Evolutionary conservation across 2,797 vertebrate species (phyloP).

Genomic region (Platalea minor): DNA sequence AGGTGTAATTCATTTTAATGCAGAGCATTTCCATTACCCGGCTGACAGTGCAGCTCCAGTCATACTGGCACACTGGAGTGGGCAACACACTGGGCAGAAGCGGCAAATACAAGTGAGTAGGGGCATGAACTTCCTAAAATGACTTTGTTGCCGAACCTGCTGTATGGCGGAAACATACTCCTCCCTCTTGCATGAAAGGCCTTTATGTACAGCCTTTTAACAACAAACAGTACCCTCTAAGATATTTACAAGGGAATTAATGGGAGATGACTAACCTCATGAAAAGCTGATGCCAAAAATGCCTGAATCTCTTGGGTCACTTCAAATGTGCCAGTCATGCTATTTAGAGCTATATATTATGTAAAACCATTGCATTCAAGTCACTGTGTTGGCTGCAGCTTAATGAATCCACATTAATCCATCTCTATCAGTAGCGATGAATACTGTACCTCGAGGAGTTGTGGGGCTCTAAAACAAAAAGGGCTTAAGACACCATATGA

Average conservation of each 20-base stretch:
- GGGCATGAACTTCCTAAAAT: neutral
- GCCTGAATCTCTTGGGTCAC: conserved; percentile 18
- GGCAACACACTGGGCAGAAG: neutral
- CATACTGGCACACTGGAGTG: neutral
- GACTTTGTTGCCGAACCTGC: neutral
- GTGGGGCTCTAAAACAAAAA: conserved; percentile 8
- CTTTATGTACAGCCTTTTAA: neutral
- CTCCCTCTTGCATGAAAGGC: neutral
- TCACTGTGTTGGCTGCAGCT: conserved; percentile 21
- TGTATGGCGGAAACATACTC: neutral
- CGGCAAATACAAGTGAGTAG: neutral
- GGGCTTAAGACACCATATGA: neutral
- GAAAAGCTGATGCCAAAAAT: conserved; percentile 24
- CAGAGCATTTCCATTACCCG: neutral
- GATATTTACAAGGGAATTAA: conserved; percentile 40
- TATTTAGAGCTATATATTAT: neutral
- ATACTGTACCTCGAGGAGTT: conserved; percentile 30
- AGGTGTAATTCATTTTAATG: neutral
- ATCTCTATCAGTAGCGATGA: conserved; percentile 12
- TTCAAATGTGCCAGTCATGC: neutral
- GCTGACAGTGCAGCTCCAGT: neutral
- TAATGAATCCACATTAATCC: conserved; percentile 45
- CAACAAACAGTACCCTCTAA: neutral
- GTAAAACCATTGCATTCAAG: conserved; percentile 3
- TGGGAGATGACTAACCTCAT: neutral